Percentiles rank a stretch among this genome's conserved stretches.
Conservation (phyloP, 2,888 invertebrate genomes). For the Linyphia triangularis region DNA sequence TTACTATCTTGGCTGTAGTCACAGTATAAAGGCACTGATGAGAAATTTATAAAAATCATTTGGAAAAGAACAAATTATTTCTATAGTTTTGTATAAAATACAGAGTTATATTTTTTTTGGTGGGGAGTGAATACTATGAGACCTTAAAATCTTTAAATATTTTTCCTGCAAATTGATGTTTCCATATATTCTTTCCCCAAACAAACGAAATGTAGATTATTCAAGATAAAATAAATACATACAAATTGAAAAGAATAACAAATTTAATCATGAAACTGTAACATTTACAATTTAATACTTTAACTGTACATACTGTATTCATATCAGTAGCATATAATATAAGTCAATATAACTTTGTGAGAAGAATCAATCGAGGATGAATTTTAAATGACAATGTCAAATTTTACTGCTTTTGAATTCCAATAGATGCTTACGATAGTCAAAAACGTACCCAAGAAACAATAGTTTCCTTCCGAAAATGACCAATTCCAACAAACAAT, state of each 20-base stretch:
- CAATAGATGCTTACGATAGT: conserved; percentile 31
- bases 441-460: conserved; percentile 45
- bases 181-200: too few species aligned
- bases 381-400: conserved; percentile 14
- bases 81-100: too few species aligned
- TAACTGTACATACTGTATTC: conserved; percentile 39
- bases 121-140: too few species aligned
- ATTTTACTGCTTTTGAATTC: conserved; percentile 4
- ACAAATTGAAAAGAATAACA: conserved; percentile 28
- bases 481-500: conserved; percentile 14
- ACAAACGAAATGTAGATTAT: too few species aligned
- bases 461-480: conserved; percentile 16
- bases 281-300: conserved; percentile 36
- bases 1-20: too few species aligned
- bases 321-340: conserved; percentile 19
- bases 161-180: too few species aligned
- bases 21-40: too few species aligned
- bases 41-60: too few species aligned
- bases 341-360: conserved; percentile 22
- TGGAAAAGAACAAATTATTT: too few species aligned
- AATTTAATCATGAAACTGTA: conserved; percentile 28
- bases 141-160: too few species aligned
- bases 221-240: too few species aligned
- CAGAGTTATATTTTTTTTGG: too few species aligned
- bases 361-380: background rate